These are phyloP conservation scores for Drosophila anceps DNA, from an alignment of 2,888 invertebrate genomes.

Conservation along the genomic window DNA sequence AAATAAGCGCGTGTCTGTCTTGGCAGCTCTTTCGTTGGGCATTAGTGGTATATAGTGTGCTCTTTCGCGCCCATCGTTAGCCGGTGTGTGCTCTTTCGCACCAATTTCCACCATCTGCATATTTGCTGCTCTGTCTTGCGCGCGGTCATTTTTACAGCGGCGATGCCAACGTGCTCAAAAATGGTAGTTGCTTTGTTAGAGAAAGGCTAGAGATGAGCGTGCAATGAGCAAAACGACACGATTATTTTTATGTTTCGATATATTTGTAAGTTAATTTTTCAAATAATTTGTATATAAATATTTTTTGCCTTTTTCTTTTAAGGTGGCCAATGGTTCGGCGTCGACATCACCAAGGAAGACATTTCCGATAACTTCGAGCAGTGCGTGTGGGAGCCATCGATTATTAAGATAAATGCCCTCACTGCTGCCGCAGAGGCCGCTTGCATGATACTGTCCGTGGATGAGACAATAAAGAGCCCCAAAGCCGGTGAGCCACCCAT, in stretches of 20 bases:
- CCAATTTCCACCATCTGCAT: slow-evolving; percentile 18
- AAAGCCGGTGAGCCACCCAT: slow-evolving; percentile 86
- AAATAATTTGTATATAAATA: not conserved
- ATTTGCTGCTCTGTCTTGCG: slow-evolving; percentile 48
- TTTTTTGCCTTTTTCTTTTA: slow-evolving; percentile 46
- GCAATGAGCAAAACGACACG: not conserved
- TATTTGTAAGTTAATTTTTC: not conserved
- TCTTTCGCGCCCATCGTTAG: slow-evolving; percentile 54
- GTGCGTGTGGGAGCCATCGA: slow-evolving; percentile 99
- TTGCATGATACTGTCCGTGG: slow-evolving; percentile 97
- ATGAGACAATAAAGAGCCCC: slow-evolving; percentile 98
- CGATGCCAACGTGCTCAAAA: slow-evolving; percentile 53
- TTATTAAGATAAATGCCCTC: slow-evolving; percentile 98
- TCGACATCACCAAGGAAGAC: slow-evolving; percentile 97
- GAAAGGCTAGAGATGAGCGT: slow-evolving; percentile 22
- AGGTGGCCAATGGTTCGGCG: slow-evolving; percentile 96
- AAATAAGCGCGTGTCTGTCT: slow-evolving; percentile 65
- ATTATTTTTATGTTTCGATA: not conserved
- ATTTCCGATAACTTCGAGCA: slow-evolving; percentile 96
- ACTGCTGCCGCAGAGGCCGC: slow-evolving; percentile 98
- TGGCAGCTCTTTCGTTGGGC: slow-evolving; percentile 64
- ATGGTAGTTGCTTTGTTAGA: not conserved
- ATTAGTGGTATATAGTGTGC: slow-evolving; percentile 45
- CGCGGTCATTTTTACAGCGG: slow-evolving; percentile 48
- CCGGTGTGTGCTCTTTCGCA: slow-evolving; percentile 65